phyloP scores from a whole-genome alignment of 2,113 vertebrate genomes.

The Passer domesticus region DNA sequence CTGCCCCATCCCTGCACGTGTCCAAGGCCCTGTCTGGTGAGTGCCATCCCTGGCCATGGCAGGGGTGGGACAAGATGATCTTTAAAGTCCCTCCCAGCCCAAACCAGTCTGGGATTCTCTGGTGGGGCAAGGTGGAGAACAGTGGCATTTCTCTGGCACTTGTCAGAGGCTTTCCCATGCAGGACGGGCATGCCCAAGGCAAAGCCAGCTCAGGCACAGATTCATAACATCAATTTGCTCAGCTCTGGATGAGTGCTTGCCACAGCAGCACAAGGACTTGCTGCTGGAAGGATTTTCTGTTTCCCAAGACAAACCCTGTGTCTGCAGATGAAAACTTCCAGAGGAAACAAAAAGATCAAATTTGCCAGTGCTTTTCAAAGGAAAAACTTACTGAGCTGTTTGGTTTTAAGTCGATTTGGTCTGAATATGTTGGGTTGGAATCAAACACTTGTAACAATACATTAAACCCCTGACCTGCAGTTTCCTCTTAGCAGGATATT shows the following conservation, averaged over 20 bases:
- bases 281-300: neutral
- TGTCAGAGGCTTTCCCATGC: fast-evolving
- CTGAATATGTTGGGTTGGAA: neutral
- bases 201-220: neutral
- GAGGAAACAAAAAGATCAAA: neutral
- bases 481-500: slow-evolving; percentile 4
- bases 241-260: neutral
- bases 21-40: neutral
- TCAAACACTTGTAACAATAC: slow-evolving; percentile 32
- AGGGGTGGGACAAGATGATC: neutral
- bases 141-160: neutral
- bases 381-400: neutral
- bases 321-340: neutral
- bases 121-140: neutral
- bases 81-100: neutral
- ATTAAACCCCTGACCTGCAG: slow-evolving; percentile 9
- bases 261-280: neutral
- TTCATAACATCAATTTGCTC: neutral
- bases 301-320: neutral
- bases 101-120: neutral
- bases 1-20: neutral
- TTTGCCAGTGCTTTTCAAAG: neutral
- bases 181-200: neutral
- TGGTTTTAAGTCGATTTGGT: neutral
- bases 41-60: neutral